Base-by-base conservation (phyloP, 2,797 vertebrate species). In the Acestrorhynchus altus region DNA sequence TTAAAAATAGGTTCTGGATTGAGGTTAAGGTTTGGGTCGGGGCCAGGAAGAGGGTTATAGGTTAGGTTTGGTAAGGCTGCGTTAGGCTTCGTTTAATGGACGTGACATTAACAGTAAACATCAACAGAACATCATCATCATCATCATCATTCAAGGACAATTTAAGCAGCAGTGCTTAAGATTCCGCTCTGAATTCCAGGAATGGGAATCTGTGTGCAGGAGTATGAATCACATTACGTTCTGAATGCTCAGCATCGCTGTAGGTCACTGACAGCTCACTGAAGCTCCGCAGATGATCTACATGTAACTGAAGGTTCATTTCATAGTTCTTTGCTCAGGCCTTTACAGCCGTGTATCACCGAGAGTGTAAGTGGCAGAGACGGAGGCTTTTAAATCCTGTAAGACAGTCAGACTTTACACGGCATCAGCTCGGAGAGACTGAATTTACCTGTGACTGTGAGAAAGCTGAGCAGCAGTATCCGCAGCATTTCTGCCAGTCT, bases 401-500 rank as follows among this genome's bases (percentile, higher is more conserved):
- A 24, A 0, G 12, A 70, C 10, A 47, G 31, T 22, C 68, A 40
- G 13, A 35, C n/a, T 28, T 12, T 42, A 69, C 26, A 28, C 2
- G 44, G 15, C 26, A 56, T 46, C 44, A 60, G 9, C 8, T 18
- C 0, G 67, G 28, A 20, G 11, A 31, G 46, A 61, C 4, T 65
- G 42, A 60, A 92, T 92, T 12, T 92, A 94, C 94, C 90, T 44
- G 85, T 77, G 76, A 89, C 81, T 84, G 81, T 89, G 78, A 94
- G 87, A 81, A 94, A 83, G 85, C 88, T 88, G 84, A 94, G 86
- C 66, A 93, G 80, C 79, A 93, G 84, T 86, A 92, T 91, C 90
- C 90, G 91, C 88, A 93, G 91, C 94, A 94, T 94, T 90, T 90
- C 31, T 94, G 87, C 87, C 90, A 87, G 87, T 86, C 93, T 94